Conservation (phyloP, 2,888 invertebrate species). For the Gonocerus acuteangulatus region DNA sequence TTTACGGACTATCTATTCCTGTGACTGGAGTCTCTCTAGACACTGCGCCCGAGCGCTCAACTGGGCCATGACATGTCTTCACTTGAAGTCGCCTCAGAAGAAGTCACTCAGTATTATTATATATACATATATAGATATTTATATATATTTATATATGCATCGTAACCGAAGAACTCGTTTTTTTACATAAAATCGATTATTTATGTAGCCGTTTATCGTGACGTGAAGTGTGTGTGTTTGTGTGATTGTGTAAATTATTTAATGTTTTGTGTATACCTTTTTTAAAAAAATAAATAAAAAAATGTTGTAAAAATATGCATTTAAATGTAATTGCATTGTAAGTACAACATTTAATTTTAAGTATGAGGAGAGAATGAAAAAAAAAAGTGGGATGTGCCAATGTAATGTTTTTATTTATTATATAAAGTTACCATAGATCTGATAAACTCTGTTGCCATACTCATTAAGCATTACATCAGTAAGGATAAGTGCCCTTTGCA, state of each 20-base stretch:
- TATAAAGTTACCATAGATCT: constrained; percentile 25
- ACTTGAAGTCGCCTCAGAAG: constrained; percentile 14
- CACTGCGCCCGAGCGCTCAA: constrained; percentile 11
- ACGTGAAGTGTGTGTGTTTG: no score
- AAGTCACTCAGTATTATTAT: constrained; percentile 24
- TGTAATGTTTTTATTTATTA: constrained; percentile 3
- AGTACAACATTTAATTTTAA: not conserved
- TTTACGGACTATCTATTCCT: not conserved
- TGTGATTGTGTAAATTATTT: no score
- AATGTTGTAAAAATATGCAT: not conserved
- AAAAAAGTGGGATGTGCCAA: constrained; percentile 8
- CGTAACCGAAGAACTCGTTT: no score
- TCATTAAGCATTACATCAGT: not conserved
- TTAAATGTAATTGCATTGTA: not conserved
- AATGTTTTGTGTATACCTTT: not conserved
- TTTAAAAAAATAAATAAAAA: not conserved
- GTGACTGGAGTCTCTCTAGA: not conserved
- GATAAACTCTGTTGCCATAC: constrained; percentile 11
- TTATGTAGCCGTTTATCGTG: no score
- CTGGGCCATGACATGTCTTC: constrained; percentile 14
- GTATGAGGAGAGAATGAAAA: not conserved
- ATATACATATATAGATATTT: not conserved
- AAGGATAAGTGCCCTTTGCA: not conserved
- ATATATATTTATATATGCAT: constrained; percentile 8
- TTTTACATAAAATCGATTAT: no score